A percentile compares a stretch with the other conserved stretches of the same genome.
These are phyloP conservation scores for Tuta absoluta DNA, from an alignment of 2,888 invertebrate genomes.

Conservation along the genomic window DNA sequence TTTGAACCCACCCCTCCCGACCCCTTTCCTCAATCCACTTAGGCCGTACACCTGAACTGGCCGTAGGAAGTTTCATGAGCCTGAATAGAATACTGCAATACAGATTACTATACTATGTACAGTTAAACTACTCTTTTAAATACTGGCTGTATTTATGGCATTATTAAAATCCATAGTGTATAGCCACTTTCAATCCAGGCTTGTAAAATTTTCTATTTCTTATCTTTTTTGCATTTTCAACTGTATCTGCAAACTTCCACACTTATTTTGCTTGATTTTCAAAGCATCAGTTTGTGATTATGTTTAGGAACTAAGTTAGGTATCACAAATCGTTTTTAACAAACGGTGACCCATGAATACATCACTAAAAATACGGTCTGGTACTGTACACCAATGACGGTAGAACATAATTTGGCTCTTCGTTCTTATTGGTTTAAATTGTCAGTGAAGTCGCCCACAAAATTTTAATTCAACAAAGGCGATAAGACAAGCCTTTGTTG, in stretches of 20 bases:
- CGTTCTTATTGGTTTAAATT: constrained; percentile 52
- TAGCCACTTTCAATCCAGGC: background rate
- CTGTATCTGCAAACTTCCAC: background rate
- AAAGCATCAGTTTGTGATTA: constrained; percentile 11
- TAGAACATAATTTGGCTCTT: constrained; percentile 44
- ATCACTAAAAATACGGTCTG: constrained; percentile 51
- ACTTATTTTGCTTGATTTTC: background rate
- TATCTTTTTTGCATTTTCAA: background rate
- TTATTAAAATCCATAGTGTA: background rate
- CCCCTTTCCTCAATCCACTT: background rate
- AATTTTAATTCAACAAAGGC: constrained; percentile 46
- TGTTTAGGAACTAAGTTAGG: background rate
- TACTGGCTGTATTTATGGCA: background rate
- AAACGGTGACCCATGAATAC: constrained; percentile 55
- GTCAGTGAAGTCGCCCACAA: constrained; percentile 58
- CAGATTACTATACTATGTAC: background rate
- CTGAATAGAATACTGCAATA: constrained; percentile 19
- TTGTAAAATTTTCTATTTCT: background rate
- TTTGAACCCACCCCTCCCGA: constrained; percentile 73
- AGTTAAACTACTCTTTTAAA: no score
- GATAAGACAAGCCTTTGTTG: no score
- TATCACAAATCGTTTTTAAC: constrained; percentile 22
- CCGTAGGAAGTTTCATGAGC: constrained; percentile 3
- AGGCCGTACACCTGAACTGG: background rate
- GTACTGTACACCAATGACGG: constrained; percentile 52